These are phyloP conservation scores for Penaeus indicus DNA, from an alignment of 1,140 invertebrate species.

Conservation along the genomic window DNA sequence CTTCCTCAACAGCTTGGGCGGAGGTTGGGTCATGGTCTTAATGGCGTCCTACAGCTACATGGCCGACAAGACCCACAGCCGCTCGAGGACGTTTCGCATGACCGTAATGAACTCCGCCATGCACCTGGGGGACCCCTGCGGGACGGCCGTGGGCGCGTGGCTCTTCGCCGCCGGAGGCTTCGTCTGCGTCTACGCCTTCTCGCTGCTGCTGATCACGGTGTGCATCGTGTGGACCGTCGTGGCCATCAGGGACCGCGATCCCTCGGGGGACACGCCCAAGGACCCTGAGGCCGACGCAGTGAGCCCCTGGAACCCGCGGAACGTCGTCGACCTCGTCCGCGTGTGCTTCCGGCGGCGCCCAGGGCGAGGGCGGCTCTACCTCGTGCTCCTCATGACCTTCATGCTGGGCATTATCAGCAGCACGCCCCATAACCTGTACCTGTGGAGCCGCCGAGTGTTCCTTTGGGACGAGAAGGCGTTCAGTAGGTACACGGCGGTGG, in stretches of 20 bases:
- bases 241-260: neutral
- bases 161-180: neutral
- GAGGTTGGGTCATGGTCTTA: neutral
- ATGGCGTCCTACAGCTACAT: constrained; percentile 17
- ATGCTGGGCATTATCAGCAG: neutral
- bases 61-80: constrained; percentile 13
- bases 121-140: constrained; percentile 6
- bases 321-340: constrained; percentile 8
- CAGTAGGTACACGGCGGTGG: neutral
- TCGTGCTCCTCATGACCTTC: neutral
- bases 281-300: no score
- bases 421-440: constrained; percentile 21
- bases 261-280: no score
- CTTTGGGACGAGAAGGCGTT: neutral
- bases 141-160: neutral
- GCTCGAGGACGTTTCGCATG: constrained; percentile 22
- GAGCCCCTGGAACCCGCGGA: constrained; percentile 25
- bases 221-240: constrained; percentile 12
- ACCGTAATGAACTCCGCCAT: neutral
- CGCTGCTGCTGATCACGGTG: neutral
- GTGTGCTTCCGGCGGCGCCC: neutral
- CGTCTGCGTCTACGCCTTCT: neutral
- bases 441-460: constrained; percentile 15
- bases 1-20: neutral
- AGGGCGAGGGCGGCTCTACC: neutral